Conservation (phyloP, 2,113 vertebrate genomes). For the Stigmatopora nigra region DNA sequence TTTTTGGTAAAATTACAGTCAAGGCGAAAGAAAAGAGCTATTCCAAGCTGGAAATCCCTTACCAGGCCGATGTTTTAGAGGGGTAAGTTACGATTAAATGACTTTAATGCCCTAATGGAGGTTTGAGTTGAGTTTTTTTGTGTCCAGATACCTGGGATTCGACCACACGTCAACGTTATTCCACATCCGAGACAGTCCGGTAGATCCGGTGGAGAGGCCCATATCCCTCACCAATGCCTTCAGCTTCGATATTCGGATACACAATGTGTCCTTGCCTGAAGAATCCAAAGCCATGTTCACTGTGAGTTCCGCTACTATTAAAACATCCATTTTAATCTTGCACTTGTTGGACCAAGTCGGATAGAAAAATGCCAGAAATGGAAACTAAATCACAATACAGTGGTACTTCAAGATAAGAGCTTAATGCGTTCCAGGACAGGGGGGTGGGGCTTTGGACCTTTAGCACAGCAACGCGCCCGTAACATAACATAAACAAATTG, state of each 20-base stretch:
- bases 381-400: neutral
- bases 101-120: neutral
- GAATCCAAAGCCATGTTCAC: conserved; percentile 89
- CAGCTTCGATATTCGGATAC: conserved; percentile 84
- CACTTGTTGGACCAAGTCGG: neutral
- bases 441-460: no score
- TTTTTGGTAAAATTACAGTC: conserved; percentile 96
- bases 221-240: conserved; percentile 94
- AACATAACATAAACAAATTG: no score
- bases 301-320: conserved; percentile 59
- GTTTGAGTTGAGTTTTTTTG: neutral
- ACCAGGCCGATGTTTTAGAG: conserved; percentile 96
- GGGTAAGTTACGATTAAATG: conserved; percentile 73
- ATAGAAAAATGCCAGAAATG: neutral
- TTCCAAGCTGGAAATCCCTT: conserved; percentile 98
- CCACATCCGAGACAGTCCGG: conserved; percentile 88
- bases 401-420: no score
- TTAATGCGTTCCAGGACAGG: no score
- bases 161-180: conserved; percentile 94
- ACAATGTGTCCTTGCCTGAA: conserved; percentile 86
- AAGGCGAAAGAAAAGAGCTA: conserved; percentile 99
- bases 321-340: neutral
- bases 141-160: conserved; percentile 83
- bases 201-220: conserved; percentile 84
- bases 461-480: no score